Percentiles rank a stretch among this genome's conserved stretches.
Evolutionary conservation across 35 echinoderm and acorn worm species (phyloP).

Genomic region (Acanthaster planci): DNA sequence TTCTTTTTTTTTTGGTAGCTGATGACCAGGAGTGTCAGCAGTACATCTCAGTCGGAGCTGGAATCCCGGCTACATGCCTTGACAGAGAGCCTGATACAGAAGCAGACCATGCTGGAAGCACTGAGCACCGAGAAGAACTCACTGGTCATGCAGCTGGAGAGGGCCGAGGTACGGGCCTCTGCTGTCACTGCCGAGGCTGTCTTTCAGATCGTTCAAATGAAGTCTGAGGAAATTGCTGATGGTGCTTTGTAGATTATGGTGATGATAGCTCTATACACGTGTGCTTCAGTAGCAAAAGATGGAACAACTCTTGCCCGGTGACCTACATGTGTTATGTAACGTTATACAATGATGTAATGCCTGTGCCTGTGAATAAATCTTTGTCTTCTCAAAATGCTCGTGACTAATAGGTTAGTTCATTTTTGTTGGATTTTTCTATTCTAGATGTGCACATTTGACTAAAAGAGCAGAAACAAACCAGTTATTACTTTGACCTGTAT

Average conservation of each 20-base stretch:
- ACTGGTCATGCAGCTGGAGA: conserved; percentile 83
- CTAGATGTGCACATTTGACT: too few relatives aligned
- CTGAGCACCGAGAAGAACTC: conserved; percentile 98
- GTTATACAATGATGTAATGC: too few relatives aligned
- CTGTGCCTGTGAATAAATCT: too few relatives aligned
- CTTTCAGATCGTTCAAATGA: not conserved
- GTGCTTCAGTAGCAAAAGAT: too few relatives aligned
- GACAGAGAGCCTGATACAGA: conserved; percentile 98
- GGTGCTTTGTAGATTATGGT: not conserved
- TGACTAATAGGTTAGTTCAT: too few relatives aligned
- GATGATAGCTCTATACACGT: conserved; percentile 14
- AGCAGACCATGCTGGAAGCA: conserved; percentile 96
- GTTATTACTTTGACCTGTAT: too few relatives aligned
- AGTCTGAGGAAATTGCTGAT: not conserved
- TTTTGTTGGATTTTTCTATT: too few relatives aligned
- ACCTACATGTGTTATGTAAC: too few relatives aligned
- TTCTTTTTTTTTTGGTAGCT: conserved; percentile 59
- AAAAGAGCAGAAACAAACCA: too few relatives aligned
- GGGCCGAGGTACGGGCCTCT: conserved; percentile 66
- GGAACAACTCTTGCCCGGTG: too few relatives aligned
- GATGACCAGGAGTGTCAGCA: conserved; percentile 73
- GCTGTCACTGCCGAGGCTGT: too few relatives aligned
- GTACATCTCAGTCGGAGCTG: conserved; percentile 80
- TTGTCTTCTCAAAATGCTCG: too few relatives aligned
- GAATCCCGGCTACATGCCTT: conserved; percentile 83